phyloP scores from a whole-genome alignment of 1,140 invertebrate genomes.

The Helicoverpa zea region DNA sequence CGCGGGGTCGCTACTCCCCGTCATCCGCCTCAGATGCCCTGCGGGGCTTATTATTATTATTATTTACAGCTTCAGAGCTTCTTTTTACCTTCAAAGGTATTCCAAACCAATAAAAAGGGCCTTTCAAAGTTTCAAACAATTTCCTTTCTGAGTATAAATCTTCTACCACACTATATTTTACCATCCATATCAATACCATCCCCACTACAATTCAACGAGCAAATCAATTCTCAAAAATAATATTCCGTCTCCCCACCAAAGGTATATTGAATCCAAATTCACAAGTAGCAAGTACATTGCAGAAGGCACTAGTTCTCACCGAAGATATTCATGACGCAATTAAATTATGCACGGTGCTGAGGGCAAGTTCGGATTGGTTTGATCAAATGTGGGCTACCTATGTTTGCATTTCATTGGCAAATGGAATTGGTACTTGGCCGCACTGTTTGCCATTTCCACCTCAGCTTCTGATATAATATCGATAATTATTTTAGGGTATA shows the following conservation, averaged over 20 bases:
- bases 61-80: too few species aligned
- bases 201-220: not conserved
- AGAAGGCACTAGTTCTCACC: conserved; percentile 38
- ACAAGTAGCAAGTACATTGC: conserved; percentile 3
- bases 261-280: conserved; percentile 15
- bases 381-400: conserved; percentile 59
- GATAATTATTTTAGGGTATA: conserved; percentile 32
- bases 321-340: conserved; percentile 55
- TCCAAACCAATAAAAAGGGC: too few species aligned
- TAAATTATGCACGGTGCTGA: conserved; percentile 61
- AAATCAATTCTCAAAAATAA: not conserved
- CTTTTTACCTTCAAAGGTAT: too few species aligned
- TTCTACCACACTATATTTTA: too few species aligned
- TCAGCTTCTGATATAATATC: conserved; percentile 40
- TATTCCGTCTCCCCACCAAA: not conserved
- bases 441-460: conserved; percentile 57
- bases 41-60: too few species aligned
- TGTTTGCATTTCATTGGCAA: conserved; percentile 69
- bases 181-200: too few species aligned
- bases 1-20: too few species aligned
- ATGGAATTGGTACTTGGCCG: conserved; percentile 57
- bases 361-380: conserved; percentile 56
- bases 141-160: too few species aligned
- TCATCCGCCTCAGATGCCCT: too few species aligned
- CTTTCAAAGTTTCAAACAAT: too few species aligned